Percentiles rank a stretch among this genome's conserved stretches.
These are phyloP conservation scores for Gisinianus flammeolus DNA, from an alignment of 2,888 invertebrate species.

Conservation along the genomic window DNA sequence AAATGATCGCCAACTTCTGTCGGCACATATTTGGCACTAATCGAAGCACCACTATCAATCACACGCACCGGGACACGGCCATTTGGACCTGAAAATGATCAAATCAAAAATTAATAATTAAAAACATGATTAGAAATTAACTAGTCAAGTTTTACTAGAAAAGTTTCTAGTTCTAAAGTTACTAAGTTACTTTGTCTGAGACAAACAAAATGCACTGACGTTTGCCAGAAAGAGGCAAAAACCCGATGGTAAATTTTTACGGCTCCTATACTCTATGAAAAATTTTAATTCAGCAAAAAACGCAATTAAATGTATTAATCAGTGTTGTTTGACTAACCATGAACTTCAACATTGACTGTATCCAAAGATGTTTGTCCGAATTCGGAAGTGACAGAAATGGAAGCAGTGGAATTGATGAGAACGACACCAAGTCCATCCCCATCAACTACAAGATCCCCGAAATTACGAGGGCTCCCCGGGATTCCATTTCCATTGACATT, in stretches of 20 bases:
- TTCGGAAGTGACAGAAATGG: constrained; percentile 66
- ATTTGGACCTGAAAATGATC: constrained; percentile 51
- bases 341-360: constrained; percentile 64
- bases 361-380: constrained; percentile 57
- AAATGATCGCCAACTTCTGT: constrained; percentile 66
- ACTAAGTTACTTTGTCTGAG: no score
- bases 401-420: constrained; percentile 68
- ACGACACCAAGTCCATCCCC: constrained; percentile 70
- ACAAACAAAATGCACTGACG: no score
- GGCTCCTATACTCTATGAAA: no score
- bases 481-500: constrained; percentile 44
- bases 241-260: no score
- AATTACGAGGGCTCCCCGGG: constrained; percentile 61
- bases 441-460: constrained; percentile 64
- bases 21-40: constrained; percentile 66
- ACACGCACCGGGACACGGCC: constrained; percentile 56
- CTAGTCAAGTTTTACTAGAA: no score
- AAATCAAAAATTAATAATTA: constrained; percentile 17
- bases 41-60: constrained; percentile 59
- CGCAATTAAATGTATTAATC: neutral
- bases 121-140: neutral
- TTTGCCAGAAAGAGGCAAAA: no score
- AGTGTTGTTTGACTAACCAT: constrained; percentile 64
- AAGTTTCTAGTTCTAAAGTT: no score
- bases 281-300: no score